phyloP scores from a whole-genome alignment of 2,888 invertebrate species.

The Catocala fraxini region DNA sequence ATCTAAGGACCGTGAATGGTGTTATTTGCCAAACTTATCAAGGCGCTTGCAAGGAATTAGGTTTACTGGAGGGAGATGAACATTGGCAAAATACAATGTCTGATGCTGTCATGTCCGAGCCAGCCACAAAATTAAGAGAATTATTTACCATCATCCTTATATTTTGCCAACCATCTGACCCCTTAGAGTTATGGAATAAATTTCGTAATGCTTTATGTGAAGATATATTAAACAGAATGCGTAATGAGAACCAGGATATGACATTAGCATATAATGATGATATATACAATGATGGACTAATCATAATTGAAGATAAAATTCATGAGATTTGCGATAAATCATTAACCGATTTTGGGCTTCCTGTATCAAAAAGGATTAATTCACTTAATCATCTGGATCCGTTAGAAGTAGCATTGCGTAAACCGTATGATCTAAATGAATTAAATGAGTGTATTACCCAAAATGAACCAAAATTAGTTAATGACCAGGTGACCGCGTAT shows the following conservation, averaged over 20 bases:
- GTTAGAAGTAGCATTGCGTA: slow-evolving; percentile 24
- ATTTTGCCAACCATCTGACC: too few species aligned
- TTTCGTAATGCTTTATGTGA: too few species aligned
- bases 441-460: slow-evolving; percentile 18
- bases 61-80: slow-evolving; percentile 29
- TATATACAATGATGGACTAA: background rate
- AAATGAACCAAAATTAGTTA: slow-evolving; percentile 30
- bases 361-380: slow-evolving; percentile 22
- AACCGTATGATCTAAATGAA: slow-evolving; percentile 20
- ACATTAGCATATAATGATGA: background rate
- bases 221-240: too few species aligned
- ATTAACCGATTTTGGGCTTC: slow-evolving; percentile 22
- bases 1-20: slow-evolving; percentile 33
- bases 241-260: too few species aligned
- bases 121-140: slow-evolving; percentile 1
- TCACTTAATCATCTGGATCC: slow-evolving; percentile 13
- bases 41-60: slow-evolving; percentile 26
- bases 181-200: too few species aligned
- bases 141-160: too few species aligned
- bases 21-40: slow-evolving; percentile 31
- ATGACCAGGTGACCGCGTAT: slow-evolving; percentile 28
- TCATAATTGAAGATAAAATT: slow-evolving; percentile 6
- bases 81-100: slow-evolving; percentile 20
- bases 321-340: slow-evolving; percentile 8
- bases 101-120: too few species aligned